Percentiles rank a stretch among this genome's conserved stretches.
These are phyloP conservation scores for Gortyna flavago DNA, from an alignment of 2,888 invertebrate species.

Conservation along the genomic window DNA sequence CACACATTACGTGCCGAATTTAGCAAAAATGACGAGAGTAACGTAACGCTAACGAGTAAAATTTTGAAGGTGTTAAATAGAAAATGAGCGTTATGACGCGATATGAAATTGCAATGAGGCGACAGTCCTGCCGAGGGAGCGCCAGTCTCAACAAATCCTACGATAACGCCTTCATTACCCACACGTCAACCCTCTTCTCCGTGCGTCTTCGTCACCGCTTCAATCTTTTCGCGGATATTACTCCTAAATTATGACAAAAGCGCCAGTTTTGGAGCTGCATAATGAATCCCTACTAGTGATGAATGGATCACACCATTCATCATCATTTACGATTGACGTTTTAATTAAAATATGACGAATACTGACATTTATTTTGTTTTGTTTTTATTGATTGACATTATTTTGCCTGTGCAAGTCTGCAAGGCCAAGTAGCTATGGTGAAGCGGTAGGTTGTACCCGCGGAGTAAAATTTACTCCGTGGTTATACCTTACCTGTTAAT, in stretches of 20 bases:
- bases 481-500: not conserved
- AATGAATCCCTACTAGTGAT: constrained; percentile 81
- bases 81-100: constrained; percentile 73
- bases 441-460: not conserved
- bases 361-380: constrained; percentile 11
- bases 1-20: constrained; percentile 10
- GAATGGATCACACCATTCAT: constrained; percentile 76
- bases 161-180: constrained; percentile 87
- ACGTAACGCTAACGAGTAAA: constrained; percentile 25
- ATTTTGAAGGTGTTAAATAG: constrained; percentile 68
- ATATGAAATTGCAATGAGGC: constrained; percentile 80
- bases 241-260: constrained; percentile 87
- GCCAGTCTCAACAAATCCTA: constrained; percentile 77
- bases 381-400: not conserved
- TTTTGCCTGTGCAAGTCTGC: not conserved
- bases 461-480: too few relatives aligned
- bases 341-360: constrained; percentile 63
- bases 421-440: not conserved
- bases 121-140: constrained; percentile 59
- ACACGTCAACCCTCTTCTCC: constrained; percentile 88
- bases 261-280: constrained; percentile 80
- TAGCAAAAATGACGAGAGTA: constrained; percentile 11
- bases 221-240: constrained; percentile 89
- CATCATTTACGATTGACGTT: constrained; percentile 75
- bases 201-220: constrained; percentile 82